These are phyloP conservation scores for Ormyrus nitidulus DNA, from an alignment of 2,888 invertebrate genomes.

Conservation along the genomic window DNA sequence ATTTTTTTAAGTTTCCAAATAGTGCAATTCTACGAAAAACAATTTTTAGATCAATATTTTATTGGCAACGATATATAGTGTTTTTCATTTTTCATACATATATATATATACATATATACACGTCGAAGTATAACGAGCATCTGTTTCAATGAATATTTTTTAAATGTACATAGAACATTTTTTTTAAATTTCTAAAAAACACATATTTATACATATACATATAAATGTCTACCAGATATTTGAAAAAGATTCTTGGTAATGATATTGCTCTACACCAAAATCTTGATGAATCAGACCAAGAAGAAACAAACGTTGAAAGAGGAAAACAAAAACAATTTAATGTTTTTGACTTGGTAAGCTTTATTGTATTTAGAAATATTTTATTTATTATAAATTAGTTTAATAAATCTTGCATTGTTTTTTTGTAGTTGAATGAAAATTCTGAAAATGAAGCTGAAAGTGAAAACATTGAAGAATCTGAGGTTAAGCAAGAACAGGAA, in stretches of 20 bases:
- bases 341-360: slow-evolving; percentile 83
- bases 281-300: slow-evolving; percentile 76
- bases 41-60: no score
- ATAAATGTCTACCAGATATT: slow-evolving; percentile 81
- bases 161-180: neutral
- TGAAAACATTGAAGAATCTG: slow-evolving; percentile 76
- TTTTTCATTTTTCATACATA: no score
- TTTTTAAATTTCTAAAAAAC: neutral
- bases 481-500: slow-evolving; percentile 81
- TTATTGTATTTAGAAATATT: slow-evolving; percentile 9
- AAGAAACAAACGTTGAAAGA: slow-evolving; percentile 77
- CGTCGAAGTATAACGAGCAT: no score
- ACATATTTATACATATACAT: neutral
- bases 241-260: slow-evolving; percentile 81
- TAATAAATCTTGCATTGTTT: slow-evolving; percentile 6
- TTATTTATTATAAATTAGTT: neutral
- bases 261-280: slow-evolving; percentile 77
- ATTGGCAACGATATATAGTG: no score
- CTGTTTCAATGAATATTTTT: neutral
- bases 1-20: no score
- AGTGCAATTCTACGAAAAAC: no score
- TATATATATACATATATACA: no score
- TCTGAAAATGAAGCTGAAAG: slow-evolving; percentile 81
- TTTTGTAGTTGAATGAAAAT: slow-evolving; percentile 80
- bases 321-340: slow-evolving; percentile 79